Percentiles rank a stretch among this genome's conserved stretches.
Evolutionary conservation across 2,113 vertebrate genomes (phyloP).

Genomic region (Antechinus flavipes): DNA sequence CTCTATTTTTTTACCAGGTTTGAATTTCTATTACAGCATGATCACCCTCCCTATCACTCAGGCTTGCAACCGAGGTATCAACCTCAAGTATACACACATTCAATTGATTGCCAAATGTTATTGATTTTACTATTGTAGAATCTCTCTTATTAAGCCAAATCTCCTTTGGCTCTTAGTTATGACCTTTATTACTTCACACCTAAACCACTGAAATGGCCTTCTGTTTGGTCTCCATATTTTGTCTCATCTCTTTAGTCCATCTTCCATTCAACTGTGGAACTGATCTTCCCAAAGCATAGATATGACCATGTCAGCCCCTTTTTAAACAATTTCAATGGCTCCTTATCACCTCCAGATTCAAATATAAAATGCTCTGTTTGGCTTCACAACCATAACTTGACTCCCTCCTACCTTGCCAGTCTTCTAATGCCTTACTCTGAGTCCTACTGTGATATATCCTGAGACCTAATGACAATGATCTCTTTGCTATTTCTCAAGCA

Average conservation of each 20-base stretch:
- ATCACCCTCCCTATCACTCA: too few species aligned
- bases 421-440: neutral
- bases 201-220: neutral
- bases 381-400: neutral
- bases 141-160: neutral
- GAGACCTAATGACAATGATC: neutral
- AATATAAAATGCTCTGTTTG: neutral
- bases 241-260: neutral
- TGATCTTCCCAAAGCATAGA: neutral
- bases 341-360: neutral
- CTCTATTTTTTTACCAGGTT: too few species aligned
- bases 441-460: neutral
- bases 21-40: too few species aligned
- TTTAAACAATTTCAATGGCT: neutral
- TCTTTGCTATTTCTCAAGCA: neutral
- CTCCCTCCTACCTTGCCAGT: neutral
- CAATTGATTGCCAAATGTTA: neutral
- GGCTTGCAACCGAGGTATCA: too few species aligned
- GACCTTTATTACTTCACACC: neutral
- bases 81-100: too few species aligned
- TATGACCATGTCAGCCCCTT: neutral
- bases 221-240: neutral
- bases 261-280: neutral
- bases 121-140: neutral
- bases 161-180: neutral